Conservation (phyloP, 2,888 invertebrate genomes). For the Nephrotoma appendiculata region DNA sequence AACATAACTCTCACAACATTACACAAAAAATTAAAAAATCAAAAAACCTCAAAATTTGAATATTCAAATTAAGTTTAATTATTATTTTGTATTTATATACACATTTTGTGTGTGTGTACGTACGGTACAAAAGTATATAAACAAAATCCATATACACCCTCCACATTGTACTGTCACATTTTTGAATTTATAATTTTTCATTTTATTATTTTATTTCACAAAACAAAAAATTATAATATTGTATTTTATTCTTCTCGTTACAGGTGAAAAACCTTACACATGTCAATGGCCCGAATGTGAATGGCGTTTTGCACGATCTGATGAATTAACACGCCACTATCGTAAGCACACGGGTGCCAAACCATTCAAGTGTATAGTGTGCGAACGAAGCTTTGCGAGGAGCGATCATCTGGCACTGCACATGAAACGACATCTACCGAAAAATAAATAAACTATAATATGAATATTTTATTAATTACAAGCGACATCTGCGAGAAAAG, state of each 20-base stretch:
- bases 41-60: background rate
- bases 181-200: background rate
- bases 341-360: conserved; percentile 95
- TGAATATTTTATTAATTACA: background rate
- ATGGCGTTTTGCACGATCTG: conserved; percentile 92
- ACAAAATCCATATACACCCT: background rate
- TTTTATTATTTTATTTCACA: background rate
- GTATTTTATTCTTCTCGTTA: conserved; percentile 23
- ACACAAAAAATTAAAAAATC: background rate
- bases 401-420: conserved; percentile 92
- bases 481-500: background rate
- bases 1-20: background rate
- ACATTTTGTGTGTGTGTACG: background rate
- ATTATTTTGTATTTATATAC: background rate
- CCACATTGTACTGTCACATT: background rate
- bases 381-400: conserved; percentile 87
- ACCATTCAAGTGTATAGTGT: conserved; percentile 91
- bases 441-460: conserved; percentile 34
- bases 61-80: background rate
- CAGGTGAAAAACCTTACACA: conserved; percentile 95
- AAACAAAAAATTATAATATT: background rate
- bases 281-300: conserved; percentile 98
- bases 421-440: conserved; percentile 93
- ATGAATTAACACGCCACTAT: conserved; percentile 91
- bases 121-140: background rate